Base-by-base conservation (phyloP, 2,888 invertebrate genomes). In the Aleiodes testaceus region DNA sequence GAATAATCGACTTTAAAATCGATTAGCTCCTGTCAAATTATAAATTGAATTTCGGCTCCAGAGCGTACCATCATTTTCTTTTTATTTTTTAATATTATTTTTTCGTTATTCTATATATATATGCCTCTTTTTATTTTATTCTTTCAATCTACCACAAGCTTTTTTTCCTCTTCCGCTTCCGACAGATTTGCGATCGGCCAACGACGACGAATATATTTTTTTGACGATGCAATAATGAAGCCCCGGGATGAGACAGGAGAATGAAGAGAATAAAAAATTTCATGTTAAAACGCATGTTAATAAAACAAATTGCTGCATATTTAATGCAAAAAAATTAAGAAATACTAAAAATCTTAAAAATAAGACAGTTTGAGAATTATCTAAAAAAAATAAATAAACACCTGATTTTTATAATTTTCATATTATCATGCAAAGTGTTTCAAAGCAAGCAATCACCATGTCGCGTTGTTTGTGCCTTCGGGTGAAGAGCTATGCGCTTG, bases 1-100 rank as follows among this genome's bases (percentile, higher is more conserved):
- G 83, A 84, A 84, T 81, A 84, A 84, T 84, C 82, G 84, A 83
- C 84, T 84, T 84, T 84, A 82, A 84, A 84, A 84, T 83, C 83
- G 84, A 84, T 84, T 82, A 82, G 81, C 84, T 81, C 79, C 83
- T 84, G 84, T 84, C 84, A 83, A 82, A 84, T 84, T 83, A 84
- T 84, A 84, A 84, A 84, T 84, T 84, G 84, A 84, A 84, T 84
- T 84, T 84, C 79, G 81, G 80, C 79, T 81, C 78, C 80, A 80
- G 77, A 79, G 80, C 80, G 77, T 78, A 79, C 68, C 68, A 55
- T 70, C 16, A 18, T 66, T 50, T 66, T 50, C 53, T 65, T 59
- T 70, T 59, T 45, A 50, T 70, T 72, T 53, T 52, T 59, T 30
- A 59, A 59, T 59, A 59, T 59, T 59, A 42, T 59, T 79, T 80